Base-by-base conservation (phyloP, 2,888 invertebrate species). In the Kuschelorhynchus macadamiae region DNA sequence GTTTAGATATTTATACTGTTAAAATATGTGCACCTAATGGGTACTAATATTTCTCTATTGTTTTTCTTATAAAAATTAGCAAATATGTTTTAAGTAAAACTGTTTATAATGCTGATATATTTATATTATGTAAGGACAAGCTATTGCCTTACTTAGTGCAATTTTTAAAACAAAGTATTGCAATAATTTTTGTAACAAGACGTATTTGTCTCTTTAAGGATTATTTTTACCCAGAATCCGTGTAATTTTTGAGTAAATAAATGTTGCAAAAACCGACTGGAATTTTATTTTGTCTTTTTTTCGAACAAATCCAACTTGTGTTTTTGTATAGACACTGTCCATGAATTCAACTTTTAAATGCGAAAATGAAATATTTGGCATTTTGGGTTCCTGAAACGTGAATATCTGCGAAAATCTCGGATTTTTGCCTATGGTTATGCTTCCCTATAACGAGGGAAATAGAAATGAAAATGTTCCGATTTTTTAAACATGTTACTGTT, bases 161-260 rank as follows among this genome's bases (percentile, higher is more conserved):
- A 47, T 67, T 47, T 67, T 67, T 59, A 44, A 52, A 65, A 52
- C n/a, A 61, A 50, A 61, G 33, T 62, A 75, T 77, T 74, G 78
- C 79, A 79, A 78, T 78, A 70, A 70, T 70, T 67, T 67, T 70
- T 70, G 64, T 70, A 66, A 62, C 36, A 21, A 66, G 39, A 36
- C 53, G 44, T 71, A 71, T 69, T 61, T 66, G 64, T 66, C 61
- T 68, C 71, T 74, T 78, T 78, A 75, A 75, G 67, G 71, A 76
- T 78, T 78, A 77, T 78, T 77, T 78, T 77, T 77, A 77, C 74
- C 75, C 77, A 75, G 74, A 74, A 76, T 77, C 77, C 77, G 76
- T 79, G 80, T 78, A 77, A 75, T 75, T 79, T 78, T 79, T 69
- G 55, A 78, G 76, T 77, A 76, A 78, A 79, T 80, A 80, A 78